Evolutionary conservation across 1,140 invertebrate species (phyloP), one percentile per base, ranked within the genome.

Genomic region (Aphaenogaster rudis): DNA sequence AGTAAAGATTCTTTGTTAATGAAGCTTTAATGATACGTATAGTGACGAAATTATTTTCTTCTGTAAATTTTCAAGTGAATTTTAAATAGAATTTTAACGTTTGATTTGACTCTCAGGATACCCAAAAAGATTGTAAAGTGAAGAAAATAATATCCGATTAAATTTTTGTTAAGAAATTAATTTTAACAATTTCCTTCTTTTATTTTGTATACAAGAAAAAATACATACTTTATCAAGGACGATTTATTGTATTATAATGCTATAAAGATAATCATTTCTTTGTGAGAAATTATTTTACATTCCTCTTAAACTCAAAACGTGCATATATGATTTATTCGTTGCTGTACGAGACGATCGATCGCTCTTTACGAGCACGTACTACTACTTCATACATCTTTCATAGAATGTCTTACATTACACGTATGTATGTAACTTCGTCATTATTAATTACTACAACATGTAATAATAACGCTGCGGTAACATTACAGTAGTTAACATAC

Each of bases 401-500:
- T 77, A 61, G 72, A 7, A 57, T 13, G 13, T 59, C 72, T 77
- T 77, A 77, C 28, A 9, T 21, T 59, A 59, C 39, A 57, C n/a
- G 6, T 69, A 69, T 21, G n/a, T 1, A 57, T 11, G 36, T 54
- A 36, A 21, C 6, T 33, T 39, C 39, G 11, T 33, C 15, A 4
- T 72, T 72, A 71, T 48, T 72, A 72, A 72, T 50, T 72, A 33
- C 28, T 42, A 52, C 69, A 52, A 45, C n/a, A 28, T 52, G 15
- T 72, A 52, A 72, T 72, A 72, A 52, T 33, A 72, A 50, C 11
- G 3, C 15, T 28, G 21, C 21, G 9, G 3, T 15, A 71, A 17
- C 21, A 50, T 72, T 50, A 42, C 45, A 72, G 50, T 21, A 3
- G 13, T 69, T 28, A 69, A 45, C 9, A 45, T 28, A 15, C 13